Evolutionary conservation across 2,888 invertebrate genomes (phyloP).

Genomic region (Ariolimax columbianus): DNA sequence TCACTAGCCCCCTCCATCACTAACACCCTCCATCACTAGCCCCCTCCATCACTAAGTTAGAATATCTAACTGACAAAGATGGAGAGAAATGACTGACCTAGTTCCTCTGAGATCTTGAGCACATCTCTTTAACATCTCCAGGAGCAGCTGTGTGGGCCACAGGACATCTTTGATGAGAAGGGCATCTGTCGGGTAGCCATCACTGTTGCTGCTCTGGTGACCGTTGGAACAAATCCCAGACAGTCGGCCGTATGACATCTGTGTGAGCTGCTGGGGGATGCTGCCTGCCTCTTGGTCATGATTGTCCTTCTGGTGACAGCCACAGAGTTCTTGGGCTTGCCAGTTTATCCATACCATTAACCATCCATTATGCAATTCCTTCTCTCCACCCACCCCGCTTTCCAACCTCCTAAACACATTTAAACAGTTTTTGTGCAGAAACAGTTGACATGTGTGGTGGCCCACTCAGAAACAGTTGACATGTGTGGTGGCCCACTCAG

Average conservation of each 20-base stretch:
- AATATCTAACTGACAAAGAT: no score
- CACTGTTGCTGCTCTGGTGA: constrained; percentile 89
- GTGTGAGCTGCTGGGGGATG: constrained; percentile 62
- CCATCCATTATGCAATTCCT: neutral
- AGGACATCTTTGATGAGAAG: constrained; percentile 92
- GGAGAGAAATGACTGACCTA: no score
- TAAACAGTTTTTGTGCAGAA: no score
- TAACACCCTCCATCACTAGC: no score
- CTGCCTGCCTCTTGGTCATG: constrained; percentile 59
- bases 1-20: no score
- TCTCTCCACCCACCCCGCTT: neutral
- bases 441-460: no score
- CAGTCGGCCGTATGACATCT: constrained; percentile 65
- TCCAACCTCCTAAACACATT: no score
- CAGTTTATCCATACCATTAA: constrained; percentile 56
- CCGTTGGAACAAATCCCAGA: constrained; percentile 67
- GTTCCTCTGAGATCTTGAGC: no score
- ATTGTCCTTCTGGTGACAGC: constrained; percentile 60
- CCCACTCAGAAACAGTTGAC: no score
- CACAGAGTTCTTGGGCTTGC: constrained; percentile 60
- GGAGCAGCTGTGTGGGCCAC: constrained; percentile 93
- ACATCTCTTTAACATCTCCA: constrained; percentile 78
- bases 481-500: no score
- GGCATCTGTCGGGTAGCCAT: constrained; percentile 91
- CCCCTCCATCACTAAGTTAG: no score